phyloP scores from a whole-genome alignment of 1,140 invertebrate genomes.

The Microvelia longipes region DNA sequence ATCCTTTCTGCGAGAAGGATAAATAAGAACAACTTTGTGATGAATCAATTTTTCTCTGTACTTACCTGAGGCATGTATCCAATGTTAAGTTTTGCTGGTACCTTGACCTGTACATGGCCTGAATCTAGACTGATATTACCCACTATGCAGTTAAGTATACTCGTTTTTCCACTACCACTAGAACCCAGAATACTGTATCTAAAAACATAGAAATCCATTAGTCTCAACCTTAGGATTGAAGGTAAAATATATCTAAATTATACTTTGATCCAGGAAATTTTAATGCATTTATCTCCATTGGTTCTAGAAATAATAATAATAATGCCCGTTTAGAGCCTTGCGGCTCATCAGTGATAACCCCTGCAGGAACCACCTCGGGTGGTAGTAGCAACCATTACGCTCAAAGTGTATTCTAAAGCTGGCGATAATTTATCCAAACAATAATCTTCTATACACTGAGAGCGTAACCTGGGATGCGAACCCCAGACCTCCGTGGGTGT shows the following conservation, averaged over 20 bases:
- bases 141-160: not conserved
- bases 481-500: too few species aligned
- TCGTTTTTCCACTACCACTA: not conserved
- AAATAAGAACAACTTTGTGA: too few species aligned
- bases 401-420: too few species aligned
- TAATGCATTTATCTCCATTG: not conserved
- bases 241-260: not conserved
- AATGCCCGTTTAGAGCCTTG: too few species aligned
- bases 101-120: not conserved
- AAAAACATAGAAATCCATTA: not conserved
- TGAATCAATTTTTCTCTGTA: too few species aligned
- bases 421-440: too few species aligned
- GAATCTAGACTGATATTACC: not conserved
- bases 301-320: not conserved
- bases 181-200: not conserved
- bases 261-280: not conserved
- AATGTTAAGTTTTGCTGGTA: not conserved
- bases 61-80: not conserved
- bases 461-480: too few species aligned
- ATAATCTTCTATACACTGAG: too few species aligned
- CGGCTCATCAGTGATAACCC: too few species aligned
- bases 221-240: not conserved
- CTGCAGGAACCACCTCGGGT: too few species aligned
- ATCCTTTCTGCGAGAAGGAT: too few species aligned
- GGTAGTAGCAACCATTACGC: too few species aligned